phyloP scores from a whole-genome alignment of 2,888 invertebrate species.

The Catocala nupta region DNA sequence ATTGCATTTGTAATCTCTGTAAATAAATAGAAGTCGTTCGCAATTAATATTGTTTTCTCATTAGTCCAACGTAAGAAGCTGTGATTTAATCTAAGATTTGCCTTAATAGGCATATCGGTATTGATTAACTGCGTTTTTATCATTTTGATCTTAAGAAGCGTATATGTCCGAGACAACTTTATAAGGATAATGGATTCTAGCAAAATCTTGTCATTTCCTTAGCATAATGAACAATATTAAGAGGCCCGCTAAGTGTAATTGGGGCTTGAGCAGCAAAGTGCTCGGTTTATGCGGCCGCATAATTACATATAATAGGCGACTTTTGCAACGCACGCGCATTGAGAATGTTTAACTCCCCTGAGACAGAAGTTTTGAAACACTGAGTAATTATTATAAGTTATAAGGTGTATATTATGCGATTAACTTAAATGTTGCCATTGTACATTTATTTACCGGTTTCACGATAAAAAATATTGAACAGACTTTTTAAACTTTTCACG shows the following conservation, averaged over 20 bases:
- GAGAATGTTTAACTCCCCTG: slow-evolving; percentile 74
- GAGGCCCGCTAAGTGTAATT: slow-evolving; percentile 80
- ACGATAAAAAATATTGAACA: slow-evolving; percentile 18
- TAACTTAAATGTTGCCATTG: slow-evolving; percentile 61
- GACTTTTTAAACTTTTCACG: slow-evolving; percentile 8
- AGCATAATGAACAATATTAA: slow-evolving; percentile 84
- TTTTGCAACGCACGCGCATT: slow-evolving; percentile 80
- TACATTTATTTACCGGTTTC: slow-evolving; percentile 25
- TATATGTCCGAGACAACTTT: slow-evolving; percentile 50
- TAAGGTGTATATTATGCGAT: slow-evolving; percentile 64
- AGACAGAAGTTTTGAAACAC: slow-evolving; percentile 77
- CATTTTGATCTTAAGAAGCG: slow-evolving; percentile 41
- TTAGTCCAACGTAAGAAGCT: slow-evolving; percentile 15
- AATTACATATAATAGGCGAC: slow-evolving; percentile 83
- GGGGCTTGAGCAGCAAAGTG: slow-evolving; percentile 78
- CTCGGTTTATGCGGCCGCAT: slow-evolving; percentile 81
- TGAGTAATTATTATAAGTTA: slow-evolving; percentile 69
- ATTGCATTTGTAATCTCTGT: not conserved
- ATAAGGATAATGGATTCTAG: slow-evolving; percentile 76
- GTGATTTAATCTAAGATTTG: slow-evolving; percentile 48
- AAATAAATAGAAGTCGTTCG: slow-evolving; percentile 3
- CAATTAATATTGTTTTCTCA: slow-evolving; percentile 15
- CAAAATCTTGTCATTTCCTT: slow-evolving; percentile 81
- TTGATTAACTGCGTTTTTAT: slow-evolving; percentile 54
- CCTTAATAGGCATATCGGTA: slow-evolving; percentile 51